A percentile compares a stretch with the other conserved stretches of the same genome.
Evolutionary conservation across 2,888 invertebrate species (phyloP).

Genomic region (Pammene aurita): DNA sequence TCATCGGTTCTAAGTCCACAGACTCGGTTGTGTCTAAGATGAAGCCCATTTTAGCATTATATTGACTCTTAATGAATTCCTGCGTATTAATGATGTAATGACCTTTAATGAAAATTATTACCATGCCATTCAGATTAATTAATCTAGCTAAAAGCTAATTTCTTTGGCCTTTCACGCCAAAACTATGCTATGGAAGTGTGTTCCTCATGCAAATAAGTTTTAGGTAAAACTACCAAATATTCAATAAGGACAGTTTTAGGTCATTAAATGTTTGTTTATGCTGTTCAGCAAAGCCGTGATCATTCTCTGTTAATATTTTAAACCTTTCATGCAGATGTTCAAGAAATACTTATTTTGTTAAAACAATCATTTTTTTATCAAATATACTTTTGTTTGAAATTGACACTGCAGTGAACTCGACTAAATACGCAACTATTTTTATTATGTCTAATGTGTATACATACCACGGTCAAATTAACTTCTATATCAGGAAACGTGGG

Average conservation of each 20-base stretch:
- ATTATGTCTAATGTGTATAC: constrained; percentile 55
- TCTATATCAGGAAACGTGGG: constrained; percentile 74
- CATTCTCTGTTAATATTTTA: constrained; percentile 39
- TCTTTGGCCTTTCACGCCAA: background rate
- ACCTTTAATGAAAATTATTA: constrained; percentile 41
- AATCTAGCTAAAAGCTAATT: constrained; percentile 34
- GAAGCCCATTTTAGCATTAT: constrained; percentile 76
- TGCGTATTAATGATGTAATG: constrained; percentile 72
- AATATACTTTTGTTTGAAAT: background rate
- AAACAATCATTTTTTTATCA: constrained; percentile 10
- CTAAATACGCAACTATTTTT: constrained; percentile 1
- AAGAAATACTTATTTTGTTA: constrained; percentile 10
- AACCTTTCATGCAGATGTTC: constrained; percentile 32
- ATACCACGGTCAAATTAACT: constrained; percentile 68
- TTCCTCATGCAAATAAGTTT: constrained; percentile 23
- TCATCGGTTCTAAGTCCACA: constrained; percentile 51
- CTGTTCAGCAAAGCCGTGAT: constrained; percentile 24
- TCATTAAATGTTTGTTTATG: background rate
- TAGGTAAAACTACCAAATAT: background rate
- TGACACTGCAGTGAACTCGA: background rate
- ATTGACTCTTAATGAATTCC: constrained; percentile 64
- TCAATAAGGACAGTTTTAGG: background rate
- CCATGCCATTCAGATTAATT: constrained; percentile 31
- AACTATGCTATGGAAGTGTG: background rate
- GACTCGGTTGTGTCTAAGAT: constrained; percentile 62